A percentile compares a stretch with the other conserved stretches of the same genome.
These are phyloP conservation scores for Drosophila kikkawai DNA, from an alignment of 1,140 invertebrate species.

Conservation along the genomic window DNA sequence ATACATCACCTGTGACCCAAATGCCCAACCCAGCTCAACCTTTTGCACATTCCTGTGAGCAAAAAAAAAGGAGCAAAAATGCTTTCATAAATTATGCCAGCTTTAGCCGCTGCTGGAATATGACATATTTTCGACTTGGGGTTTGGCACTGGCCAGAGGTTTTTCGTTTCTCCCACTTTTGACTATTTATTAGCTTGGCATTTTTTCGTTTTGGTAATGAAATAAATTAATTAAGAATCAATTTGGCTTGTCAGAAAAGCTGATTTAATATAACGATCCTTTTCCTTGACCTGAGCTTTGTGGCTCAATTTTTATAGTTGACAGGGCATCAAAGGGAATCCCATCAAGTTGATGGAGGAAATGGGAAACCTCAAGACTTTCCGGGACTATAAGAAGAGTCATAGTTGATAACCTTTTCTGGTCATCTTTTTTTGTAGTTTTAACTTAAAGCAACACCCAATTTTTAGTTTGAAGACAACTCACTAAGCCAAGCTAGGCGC, in stretches of 20 bases:
- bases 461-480: not conserved
- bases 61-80: slow-evolving; percentile 22
- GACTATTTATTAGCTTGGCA: slow-evolving; percentile 35
- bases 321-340: slow-evolving; percentile 35
- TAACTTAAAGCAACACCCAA: not conserved
- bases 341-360: slow-evolving; percentile 19
- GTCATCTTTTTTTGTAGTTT: not conserved
- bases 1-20: slow-evolving; percentile 72
- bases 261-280: slow-evolving; percentile 57
- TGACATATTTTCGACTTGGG: slow-evolving; percentile 69
- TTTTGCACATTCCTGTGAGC: slow-evolving; percentile 14
- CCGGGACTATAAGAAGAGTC: not conserved
- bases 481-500: not conserved
- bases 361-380: not conserved
- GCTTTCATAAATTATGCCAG: slow-evolving; percentile 71
- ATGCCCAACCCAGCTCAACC: slow-evolving; percentile 20
- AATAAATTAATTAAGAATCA: slow-evolving; percentile 78
- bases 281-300: slow-evolving; percentile 11
- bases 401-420: not conserved
- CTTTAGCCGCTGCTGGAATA: slow-evolving; percentile 62
- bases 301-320: slow-evolving; percentile 26
- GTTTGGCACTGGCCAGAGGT: slow-evolving; percentile 39
- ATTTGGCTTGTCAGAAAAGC: slow-evolving; percentile 69
- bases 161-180: slow-evolving; percentile 28
- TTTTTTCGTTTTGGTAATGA: slow-evolving; percentile 43